Base-by-base conservation (phyloP, 2,797 vertebrate genomes). In the Pelochelys cantorii region DNA sequence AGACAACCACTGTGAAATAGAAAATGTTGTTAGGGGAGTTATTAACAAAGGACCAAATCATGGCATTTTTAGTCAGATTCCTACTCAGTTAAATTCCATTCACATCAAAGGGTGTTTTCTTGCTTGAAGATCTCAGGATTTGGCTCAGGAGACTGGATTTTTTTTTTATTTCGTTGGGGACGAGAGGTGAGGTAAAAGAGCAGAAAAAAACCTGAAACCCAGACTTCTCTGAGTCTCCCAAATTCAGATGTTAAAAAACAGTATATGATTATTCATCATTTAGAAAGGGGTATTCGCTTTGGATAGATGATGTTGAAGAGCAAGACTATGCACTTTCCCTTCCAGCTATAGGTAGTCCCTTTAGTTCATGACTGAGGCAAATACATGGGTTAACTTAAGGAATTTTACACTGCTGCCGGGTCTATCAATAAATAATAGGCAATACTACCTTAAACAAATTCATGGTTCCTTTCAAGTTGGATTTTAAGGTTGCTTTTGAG, bases 21-120 rank as follows among this genome's bases (percentile, higher is more conserved):
- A 79, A 17, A 23, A 29, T 25, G 31, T n/a, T 42, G 53, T 6
- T 48, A 15, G 13, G 54, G 86, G 14, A 60, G 0, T 0, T 56
- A 82, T 48, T 71, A 85, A 42, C n/a, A 86, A 84, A 79, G 34
- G n/a, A 23, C 37, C 83, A 68, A 65, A 20, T 89, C 59, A 52
- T 78, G 83, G 87, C 57, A 15, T 2, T 5, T 13, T 54, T 48
- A 9, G 14, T 85, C 29, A 74, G 71, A 74, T 78, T 81, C 31
- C 83, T 84, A 65, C 84, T 18, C 57, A 89, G 11, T 29, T 85
- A 52, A 75, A 22, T 42, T 12, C 37, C 37, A 75, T 75, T 48
- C 37, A 75, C 13, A 48, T 75, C 71, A 14, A 23, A 42, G 37
- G 18, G 37, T 25, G 42, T 77, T 77, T 77, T 23, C 90, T 48